A percentile compares a stretch with the other conserved stretches of the same genome.
These are phyloP conservation scores for Ectemnius continuus DNA, from an alignment of 2,888 invertebrate genomes.

Conservation along the genomic window DNA sequence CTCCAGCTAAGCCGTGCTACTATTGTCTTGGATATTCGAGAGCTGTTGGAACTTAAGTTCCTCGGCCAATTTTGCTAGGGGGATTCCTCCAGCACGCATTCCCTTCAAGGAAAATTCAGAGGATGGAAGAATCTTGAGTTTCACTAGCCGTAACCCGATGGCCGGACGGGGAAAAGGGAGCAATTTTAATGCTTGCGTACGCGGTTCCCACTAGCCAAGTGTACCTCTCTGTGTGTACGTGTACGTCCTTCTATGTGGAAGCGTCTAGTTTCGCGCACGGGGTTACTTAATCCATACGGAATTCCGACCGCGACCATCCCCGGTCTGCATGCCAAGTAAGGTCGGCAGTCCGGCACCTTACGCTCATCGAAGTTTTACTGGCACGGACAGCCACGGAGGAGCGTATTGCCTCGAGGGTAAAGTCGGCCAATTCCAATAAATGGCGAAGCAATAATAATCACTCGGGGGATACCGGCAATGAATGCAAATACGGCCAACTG, in stretches of 20 bases:
- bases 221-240: conserved; percentile 34
- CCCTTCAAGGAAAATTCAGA: too few species aligned
- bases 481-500: conserved; percentile 21
- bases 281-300: conserved; percentile 67
- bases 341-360: conserved; percentile 29
- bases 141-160: too few species aligned
- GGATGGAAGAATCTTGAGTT: too few species aligned
- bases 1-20: too few species aligned
- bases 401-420: conserved; percentile 19
- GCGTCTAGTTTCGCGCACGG: conserved; percentile 47
- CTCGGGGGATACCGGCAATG: conserved; percentile 23
- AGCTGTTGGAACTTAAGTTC: too few species aligned
- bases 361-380: conserved; percentile 37
- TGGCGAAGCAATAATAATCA: conserved; percentile 33
- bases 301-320: conserved; percentile 62
- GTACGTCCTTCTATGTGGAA: conserved; percentile 36
- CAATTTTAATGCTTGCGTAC: too few species aligned
- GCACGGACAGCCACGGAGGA: conserved; percentile 29
- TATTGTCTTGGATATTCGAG: too few species aligned
- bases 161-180: too few species aligned
- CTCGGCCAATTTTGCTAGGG: too few species aligned
- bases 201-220: conserved; percentile 4
- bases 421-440: conserved; percentile 36
- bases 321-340: conserved; percentile 57
- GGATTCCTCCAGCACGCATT: not conserved